Conservation (phyloP, 2,797 vertebrate genomes). For the Cottoperca gobio region DNA sequence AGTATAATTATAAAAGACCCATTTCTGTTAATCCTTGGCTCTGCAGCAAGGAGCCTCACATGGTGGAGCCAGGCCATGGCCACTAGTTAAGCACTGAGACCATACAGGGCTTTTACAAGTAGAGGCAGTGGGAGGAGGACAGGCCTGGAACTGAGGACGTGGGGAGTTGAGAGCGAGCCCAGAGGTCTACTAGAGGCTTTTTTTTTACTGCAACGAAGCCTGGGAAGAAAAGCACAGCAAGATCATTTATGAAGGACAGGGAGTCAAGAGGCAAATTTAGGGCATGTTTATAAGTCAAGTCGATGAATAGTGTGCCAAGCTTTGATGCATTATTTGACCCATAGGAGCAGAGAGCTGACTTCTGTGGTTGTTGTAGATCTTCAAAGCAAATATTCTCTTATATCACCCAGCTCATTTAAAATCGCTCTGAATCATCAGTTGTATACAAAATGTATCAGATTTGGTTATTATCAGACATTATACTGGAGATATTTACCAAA, state of each 20-base stretch:
- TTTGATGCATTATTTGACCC: slow-evolving; percentile 41
- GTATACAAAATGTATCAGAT: neutral
- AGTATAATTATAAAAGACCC: slow-evolving; percentile 87
- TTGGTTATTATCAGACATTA: neutral
- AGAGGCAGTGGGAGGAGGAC: slow-evolving; percentile 48
- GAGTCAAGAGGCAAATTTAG: slow-evolving; percentile 53
- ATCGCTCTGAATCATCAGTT: slow-evolving; percentile 12
- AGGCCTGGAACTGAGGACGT: slow-evolving; percentile 50
- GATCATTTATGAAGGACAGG: slow-evolving; percentile 58
- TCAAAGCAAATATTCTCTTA: slow-evolving; percentile 1
- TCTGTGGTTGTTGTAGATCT: slow-evolving; percentile 7
- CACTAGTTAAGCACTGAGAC: slow-evolving; percentile 65
- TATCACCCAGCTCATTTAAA: neutral
- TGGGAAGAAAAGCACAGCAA: slow-evolving; percentile 32
- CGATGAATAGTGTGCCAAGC: slow-evolving; percentile 32
- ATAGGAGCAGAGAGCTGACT: neutral
- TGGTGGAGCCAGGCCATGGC: slow-evolving; percentile 63
- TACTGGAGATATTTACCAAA: slow-evolving; percentile 47
- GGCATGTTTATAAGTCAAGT: slow-evolving; percentile 46
- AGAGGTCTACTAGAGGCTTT: slow-evolving; percentile 51
- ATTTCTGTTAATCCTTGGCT: slow-evolving; percentile 83
- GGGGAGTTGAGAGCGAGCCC: slow-evolving; percentile 40
- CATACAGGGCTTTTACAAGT: slow-evolving; percentile 73
- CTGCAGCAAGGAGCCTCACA: slow-evolving; percentile 69
- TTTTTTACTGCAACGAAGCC: slow-evolving; percentile 49